A percentile compares a stretch with the other conserved stretches of the same genome.
phyloP scores from a whole-genome alignment of 2,113 vertebrate genomes.

The Leptosomus discolor region DNA sequence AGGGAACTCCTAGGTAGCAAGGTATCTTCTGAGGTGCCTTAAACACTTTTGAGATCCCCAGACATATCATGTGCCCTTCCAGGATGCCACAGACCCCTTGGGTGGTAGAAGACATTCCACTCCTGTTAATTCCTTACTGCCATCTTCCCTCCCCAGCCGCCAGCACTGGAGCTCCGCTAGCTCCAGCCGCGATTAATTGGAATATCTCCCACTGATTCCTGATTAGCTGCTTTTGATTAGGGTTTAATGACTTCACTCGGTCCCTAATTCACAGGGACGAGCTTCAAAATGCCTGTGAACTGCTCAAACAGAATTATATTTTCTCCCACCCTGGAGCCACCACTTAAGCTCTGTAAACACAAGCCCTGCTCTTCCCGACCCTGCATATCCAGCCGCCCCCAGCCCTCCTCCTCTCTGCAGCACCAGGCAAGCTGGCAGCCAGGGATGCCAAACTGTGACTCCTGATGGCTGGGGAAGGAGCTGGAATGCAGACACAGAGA shows the following conservation, averaged over 20 bases:
- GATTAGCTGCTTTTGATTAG: constrained; percentile 80
- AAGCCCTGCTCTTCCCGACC: background rate
- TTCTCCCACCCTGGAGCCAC: constrained; percentile 41
- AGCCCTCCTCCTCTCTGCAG: background rate
- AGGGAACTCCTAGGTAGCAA: background rate
- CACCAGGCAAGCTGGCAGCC: background rate
- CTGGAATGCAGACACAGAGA: background rate
- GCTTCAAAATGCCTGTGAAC: constrained; percentile 43
- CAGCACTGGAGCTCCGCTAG: background rate
- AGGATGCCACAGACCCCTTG: background rate
- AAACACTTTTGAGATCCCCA: background rate
- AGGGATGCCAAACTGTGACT: background rate
- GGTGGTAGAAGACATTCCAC: background rate
- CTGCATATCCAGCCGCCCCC: background rate
- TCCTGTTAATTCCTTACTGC: constrained; percentile 27
- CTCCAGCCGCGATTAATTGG: constrained; percentile 66
- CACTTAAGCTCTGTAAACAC: background rate
- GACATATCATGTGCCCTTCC: background rate
- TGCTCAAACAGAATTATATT: constrained; percentile 48
- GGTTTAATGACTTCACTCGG: constrained; percentile 70
- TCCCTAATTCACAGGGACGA: constrained; percentile 62
- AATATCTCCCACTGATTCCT: constrained; percentile 73
- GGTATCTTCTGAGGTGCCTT: background rate
- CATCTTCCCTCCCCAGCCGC: constrained; percentile 1
- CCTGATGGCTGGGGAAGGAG: background rate